Conservation (phyloP, 2,113 vertebrate species). For the Opisthocomus hoazin region DNA sequence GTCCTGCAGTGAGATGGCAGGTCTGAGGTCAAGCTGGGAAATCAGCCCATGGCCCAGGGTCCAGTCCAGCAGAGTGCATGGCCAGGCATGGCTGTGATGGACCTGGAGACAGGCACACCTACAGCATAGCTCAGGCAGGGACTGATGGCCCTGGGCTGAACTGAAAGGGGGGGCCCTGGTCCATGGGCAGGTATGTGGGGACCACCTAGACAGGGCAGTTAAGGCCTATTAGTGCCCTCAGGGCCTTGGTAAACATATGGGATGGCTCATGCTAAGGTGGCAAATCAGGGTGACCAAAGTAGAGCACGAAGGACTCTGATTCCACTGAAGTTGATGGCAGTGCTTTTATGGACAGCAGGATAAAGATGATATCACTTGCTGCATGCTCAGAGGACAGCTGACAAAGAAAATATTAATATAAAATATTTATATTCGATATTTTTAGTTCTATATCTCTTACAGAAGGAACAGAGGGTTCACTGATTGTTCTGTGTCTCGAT, state of each 20-base stretch:
- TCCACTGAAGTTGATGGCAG: background rate
- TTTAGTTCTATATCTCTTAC: background rate
- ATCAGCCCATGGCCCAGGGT: background rate
- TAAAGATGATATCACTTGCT: background rate
- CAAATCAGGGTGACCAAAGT: background rate
- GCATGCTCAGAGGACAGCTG: background rate
- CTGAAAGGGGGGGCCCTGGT: rapidly evolving
- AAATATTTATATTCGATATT: background rate
- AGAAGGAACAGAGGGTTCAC: background rate
- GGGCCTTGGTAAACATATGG: background rate
- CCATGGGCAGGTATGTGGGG: no score
- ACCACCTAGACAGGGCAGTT: rapidly evolving
- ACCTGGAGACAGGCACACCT: background rate
- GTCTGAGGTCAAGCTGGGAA: background rate
- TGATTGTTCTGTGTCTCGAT: background rate
- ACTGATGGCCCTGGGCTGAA: background rate
- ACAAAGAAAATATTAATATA: background rate
- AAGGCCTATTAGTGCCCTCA: rapidly evolving
- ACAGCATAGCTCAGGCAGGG: background rate
- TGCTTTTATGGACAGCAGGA: background rate
- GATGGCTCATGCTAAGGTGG: background rate
- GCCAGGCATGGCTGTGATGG: background rate
- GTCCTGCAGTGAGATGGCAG: background rate
- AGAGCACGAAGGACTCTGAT: background rate
- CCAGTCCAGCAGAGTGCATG: background rate